Conservation (phyloP, 2,113 vertebrate species). For the Clinocottus analis region DNA sequence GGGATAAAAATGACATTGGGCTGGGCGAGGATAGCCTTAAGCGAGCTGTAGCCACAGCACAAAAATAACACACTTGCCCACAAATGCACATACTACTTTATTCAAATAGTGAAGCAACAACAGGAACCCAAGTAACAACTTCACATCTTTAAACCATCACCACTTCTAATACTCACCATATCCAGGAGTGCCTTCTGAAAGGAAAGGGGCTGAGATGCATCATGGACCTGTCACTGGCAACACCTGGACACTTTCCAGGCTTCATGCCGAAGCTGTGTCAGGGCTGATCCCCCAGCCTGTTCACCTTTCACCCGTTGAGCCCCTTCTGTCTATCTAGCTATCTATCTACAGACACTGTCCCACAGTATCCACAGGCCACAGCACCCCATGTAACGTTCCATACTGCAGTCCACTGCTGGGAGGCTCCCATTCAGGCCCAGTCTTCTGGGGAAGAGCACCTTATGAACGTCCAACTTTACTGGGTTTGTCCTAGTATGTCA, state of each 20-base stretch:
- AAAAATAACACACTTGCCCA: constrained; percentile 53
- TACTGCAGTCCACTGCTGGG: constrained; percentile 49
- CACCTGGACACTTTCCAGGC: constrained; percentile 82
- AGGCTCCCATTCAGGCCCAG: constrained; percentile 47
- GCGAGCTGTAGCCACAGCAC: constrained; percentile 34
- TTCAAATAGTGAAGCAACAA: not conserved
- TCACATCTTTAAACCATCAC: not conserved
- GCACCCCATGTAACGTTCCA: constrained; percentile 52
- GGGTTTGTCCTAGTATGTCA: constrained; percentile 50
- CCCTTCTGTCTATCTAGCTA: constrained; percentile 24
- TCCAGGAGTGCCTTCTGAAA: constrained; percentile 98
- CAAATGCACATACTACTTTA: not conserved
- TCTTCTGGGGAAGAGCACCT: constrained; percentile 16
- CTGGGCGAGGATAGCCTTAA: constrained; percentile 28
- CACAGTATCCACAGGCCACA: constrained; percentile 43
- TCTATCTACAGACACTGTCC: constrained; percentile 50
- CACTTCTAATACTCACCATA: constrained; percentile 89
- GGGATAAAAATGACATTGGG: constrained; percentile 32
- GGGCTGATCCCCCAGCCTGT: constrained; percentile 33
- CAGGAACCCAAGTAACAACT: not conserved
- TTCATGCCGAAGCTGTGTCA: constrained; percentile 75
- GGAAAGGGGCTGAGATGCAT: constrained; percentile 96
- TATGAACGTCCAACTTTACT: constrained; percentile 48
- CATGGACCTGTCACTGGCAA: constrained; percentile 87
- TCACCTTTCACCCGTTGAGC: constrained; percentile 48